Evolutionary conservation across 1,140 invertebrate genomes (phyloP).

Genomic region (Luehdorfia chinensis): DNA sequence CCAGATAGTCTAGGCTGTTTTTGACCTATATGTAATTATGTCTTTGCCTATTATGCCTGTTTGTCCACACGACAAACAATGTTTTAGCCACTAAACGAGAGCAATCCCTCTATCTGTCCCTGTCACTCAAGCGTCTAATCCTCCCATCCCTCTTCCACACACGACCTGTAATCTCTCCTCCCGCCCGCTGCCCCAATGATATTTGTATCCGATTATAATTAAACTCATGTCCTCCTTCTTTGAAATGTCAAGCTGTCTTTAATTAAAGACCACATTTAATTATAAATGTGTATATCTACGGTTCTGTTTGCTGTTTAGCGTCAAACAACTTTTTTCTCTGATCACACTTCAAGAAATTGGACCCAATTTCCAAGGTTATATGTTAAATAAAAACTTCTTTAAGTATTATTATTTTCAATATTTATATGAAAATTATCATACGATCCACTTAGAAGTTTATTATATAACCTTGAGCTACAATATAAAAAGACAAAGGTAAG

Average conservation of each 20-base stretch:
- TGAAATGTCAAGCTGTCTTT: conserved; percentile 73
- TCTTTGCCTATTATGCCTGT: conserved; percentile 31
- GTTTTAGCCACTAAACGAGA: conserved; percentile 58
- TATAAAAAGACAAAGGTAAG: conserved; percentile 13
- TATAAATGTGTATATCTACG: conserved; percentile 53
- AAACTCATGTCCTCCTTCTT: conserved; percentile 70
- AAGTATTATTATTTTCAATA: no score
- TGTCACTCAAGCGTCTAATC: conserved; percentile 37
- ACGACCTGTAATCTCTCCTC: conserved; percentile 53
- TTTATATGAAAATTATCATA: no score
- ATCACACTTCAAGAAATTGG: no score
- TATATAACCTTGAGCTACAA: neutral
- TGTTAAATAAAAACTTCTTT: no score
- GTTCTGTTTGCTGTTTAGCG: no score
- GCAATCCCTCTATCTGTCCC: conserved; percentile 55
- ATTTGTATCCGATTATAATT: conserved; percentile 76
- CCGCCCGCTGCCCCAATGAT: conserved; percentile 67
- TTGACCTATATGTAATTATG: conserved; percentile 28
- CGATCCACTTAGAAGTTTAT: no score
- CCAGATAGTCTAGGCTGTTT: conserved; percentile 28
- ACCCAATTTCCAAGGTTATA: no score
- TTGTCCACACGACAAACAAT: conserved; percentile 57
- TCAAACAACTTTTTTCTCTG: conserved; percentile 4
- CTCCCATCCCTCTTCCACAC: conserved; percentile 38
- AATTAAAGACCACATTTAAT: conserved; percentile 68